phyloP scores from a whole-genome alignment of 2,113 vertebrate species.

The Chaetodon trifascialis region DNA sequence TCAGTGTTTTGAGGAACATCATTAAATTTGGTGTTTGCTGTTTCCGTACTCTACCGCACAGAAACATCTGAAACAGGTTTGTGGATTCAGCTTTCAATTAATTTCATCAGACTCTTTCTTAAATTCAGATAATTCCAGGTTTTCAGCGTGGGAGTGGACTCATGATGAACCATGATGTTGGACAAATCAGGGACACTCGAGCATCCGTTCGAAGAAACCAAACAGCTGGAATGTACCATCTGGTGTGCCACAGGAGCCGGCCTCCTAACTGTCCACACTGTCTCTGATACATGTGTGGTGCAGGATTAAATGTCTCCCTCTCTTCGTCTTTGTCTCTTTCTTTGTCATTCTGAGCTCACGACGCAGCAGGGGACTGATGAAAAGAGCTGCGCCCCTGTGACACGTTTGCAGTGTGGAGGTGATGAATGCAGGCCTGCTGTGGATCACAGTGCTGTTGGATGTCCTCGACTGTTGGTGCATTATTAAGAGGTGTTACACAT shows the following conservation, averaged over 20 bases:
- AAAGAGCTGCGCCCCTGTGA: not conserved
- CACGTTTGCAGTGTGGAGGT: not conserved
- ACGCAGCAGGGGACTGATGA: not conserved
- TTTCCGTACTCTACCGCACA: no score
- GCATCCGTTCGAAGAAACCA: constrained; percentile 20
- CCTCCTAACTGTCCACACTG: not conserved
- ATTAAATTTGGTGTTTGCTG: no score
- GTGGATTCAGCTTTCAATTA: no score
- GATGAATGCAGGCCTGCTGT: not conserved
- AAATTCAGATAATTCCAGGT: not conserved
- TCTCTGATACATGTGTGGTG: constrained; percentile 5
- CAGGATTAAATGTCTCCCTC: not conserved
- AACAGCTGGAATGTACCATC: constrained; percentile 31
- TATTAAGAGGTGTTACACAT: not conserved
- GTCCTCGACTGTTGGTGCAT: not conserved
- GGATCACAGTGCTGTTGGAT: not conserved
- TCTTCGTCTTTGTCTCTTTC: not conserved
- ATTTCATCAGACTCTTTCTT: not conserved
- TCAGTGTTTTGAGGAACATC: no score
- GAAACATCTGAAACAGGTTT: no score
- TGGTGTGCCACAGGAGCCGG: constrained; percentile 1
- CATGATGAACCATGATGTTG: not conserved
- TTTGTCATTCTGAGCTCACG: not conserved
- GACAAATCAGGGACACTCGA: not conserved
- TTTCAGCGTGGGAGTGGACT: not conserved